Percentiles rank a stretch among this genome's conserved stretches.
Conservation (phyloP, 2,888 invertebrate genomes). For the Anthophora plumipes region DNA sequence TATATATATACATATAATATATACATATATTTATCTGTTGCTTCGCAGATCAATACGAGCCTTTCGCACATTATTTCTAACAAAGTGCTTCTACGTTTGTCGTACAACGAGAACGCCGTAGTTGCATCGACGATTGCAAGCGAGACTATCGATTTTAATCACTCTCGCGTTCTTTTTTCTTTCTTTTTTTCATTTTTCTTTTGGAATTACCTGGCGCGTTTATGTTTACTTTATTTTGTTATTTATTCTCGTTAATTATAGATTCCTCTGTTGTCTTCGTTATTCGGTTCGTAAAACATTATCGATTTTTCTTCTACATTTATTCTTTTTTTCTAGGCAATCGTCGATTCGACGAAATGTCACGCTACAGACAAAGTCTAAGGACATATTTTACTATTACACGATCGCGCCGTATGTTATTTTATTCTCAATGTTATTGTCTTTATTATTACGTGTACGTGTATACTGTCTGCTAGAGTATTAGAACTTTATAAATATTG, state of each 20-base stretch:
- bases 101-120: conserved; percentile 40
- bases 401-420: conserved; percentile 58
- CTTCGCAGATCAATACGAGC: conserved; percentile 65
- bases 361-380: conserved; percentile 41
- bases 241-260: neutral
- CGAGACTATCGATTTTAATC: neutral
- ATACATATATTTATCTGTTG: conserved; percentile 63
- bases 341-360: conserved; percentile 31
- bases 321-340: conserved; percentile 11
- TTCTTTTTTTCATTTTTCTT: neutral
- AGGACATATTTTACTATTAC: conserved; percentile 64
- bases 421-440: conserved; percentile 69
- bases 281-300: neutral
- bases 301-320: neutral
- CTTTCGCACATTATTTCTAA: conserved; percentile 68
- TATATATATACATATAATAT: conserved; percentile 43
- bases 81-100: conserved; percentile 43
- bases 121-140: conserved; percentile 44
- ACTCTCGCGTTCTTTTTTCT: no score
- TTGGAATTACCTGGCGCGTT: neutral
- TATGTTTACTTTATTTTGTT: conserved; percentile 7
- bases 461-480: conserved; percentile 73
- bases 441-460: conserved; percentile 69
- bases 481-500: conserved; percentile 81
- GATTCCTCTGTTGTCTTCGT: neutral